Conservation (phyloP, 2,113 vertebrate genomes). For the Daboia siamensis region DNA sequence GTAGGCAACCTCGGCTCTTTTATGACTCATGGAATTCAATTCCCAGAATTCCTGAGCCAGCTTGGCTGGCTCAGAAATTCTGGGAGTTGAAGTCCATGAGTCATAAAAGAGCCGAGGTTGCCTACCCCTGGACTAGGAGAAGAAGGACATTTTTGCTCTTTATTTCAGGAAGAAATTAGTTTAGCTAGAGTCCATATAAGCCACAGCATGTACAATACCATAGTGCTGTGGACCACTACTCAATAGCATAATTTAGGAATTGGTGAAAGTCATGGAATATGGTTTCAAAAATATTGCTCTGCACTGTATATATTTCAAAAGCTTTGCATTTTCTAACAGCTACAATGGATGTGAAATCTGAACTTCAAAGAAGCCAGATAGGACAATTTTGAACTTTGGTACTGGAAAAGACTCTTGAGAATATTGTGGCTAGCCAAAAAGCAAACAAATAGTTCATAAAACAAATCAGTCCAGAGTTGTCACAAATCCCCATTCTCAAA, state of each 20-base stretch:
- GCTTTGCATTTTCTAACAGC: background rate
- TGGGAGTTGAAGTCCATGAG: too few relatives aligned
- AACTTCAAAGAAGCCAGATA: background rate
- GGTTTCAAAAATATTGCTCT: background rate
- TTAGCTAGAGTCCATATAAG: background rate
- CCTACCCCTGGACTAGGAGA: background rate
- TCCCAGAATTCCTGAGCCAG: too few relatives aligned
- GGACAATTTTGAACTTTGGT: background rate
- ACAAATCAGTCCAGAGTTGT: background rate
- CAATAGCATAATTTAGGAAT: rapidly evolving
- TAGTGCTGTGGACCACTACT: background rate
- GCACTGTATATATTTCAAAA: rapidly evolving
- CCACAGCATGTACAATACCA: background rate
- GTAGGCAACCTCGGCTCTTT: too few relatives aligned
- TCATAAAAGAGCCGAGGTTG: too few relatives aligned
- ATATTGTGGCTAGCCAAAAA: background rate
- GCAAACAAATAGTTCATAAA: background rate
- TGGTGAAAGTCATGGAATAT: background rate
- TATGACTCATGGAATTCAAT: too few relatives aligned
- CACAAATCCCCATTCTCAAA: background rate
- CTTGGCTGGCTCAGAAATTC: too few relatives aligned
- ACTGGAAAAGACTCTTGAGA: background rate
- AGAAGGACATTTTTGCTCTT: background rate
- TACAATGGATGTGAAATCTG: background rate
- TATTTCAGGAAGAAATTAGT: background rate